Evolutionary conservation across 2,888 invertebrate genomes (phyloP).

Genomic region (Watsonalla cultraria): DNA sequence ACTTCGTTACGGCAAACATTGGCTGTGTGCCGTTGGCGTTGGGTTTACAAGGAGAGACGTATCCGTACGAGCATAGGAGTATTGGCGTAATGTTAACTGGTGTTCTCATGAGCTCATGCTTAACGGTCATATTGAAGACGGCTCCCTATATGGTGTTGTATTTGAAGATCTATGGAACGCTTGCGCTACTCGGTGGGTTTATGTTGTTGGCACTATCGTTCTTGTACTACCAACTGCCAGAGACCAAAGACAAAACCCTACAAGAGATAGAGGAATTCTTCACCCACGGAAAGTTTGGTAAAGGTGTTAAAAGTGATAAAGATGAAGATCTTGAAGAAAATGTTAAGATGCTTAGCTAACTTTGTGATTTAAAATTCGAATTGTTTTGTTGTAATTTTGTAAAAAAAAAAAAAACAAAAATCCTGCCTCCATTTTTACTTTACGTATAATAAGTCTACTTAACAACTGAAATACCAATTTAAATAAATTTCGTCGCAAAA

Average conservation of each 20-base stretch:
- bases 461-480: too few relatives aligned
- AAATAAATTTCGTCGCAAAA: too few relatives aligned
- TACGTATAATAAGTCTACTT: too few relatives aligned
- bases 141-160: constrained; percentile 32
- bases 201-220: constrained; percentile 18
- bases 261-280: constrained; percentile 37
- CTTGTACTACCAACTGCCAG: constrained; percentile 30
- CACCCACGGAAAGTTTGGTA: constrained; percentile 29
- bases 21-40: constrained; percentile 44
- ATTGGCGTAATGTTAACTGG: constrained; percentile 33
- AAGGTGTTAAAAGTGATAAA: too few relatives aligned
- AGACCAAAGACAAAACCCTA: constrained; percentile 33
- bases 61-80: constrained; percentile 37
- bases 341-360: constrained; percentile 19
- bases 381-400: too few relatives aligned
- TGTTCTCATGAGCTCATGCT: constrained; percentile 26
- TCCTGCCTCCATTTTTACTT: too few relatives aligned
- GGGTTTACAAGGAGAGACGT: constrained; percentile 40
- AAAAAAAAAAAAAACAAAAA: too few relatives aligned
- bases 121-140: constrained; percentile 30
- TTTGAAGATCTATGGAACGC: constrained; percentile 47
- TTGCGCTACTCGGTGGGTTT: constrained; percentile 38
- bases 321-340: constrained; percentile 24
- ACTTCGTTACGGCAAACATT: constrained; percentile 39
- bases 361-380: too few relatives aligned